Evolutionary conservation across 2,113 vertebrate genomes (phyloP).

Genomic region (Porphyrio hochstetteri): DNA sequence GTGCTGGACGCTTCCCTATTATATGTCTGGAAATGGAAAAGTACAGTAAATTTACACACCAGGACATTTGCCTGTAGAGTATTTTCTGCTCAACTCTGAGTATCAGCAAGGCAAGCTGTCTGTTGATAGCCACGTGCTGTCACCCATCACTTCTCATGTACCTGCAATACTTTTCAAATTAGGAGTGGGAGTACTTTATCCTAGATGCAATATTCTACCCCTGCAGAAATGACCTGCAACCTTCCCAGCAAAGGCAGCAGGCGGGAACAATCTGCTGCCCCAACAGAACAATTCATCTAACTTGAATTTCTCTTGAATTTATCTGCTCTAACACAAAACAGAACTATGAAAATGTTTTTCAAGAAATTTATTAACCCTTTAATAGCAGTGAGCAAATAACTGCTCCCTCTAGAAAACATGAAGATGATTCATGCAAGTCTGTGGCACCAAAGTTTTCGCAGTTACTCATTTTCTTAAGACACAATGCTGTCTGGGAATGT

Average conservation of each 20-base stretch:
- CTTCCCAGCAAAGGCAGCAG: neutral
- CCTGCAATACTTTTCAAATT: neutral
- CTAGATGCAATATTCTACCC: neutral
- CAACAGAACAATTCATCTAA: neutral
- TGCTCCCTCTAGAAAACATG: neutral
- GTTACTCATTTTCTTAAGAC: neutral
- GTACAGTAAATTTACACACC: accelerated
- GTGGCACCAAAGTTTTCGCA: neutral
- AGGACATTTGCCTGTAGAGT: neutral
- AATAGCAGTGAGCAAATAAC: neutral
- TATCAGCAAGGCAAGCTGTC: neutral
- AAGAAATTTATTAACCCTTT: neutral
- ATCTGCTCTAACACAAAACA: neutral
- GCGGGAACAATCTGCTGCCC: neutral
- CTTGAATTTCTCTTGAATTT: neutral
- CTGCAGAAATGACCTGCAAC: neutral
- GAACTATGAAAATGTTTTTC: neutral
- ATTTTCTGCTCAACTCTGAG: neutral
- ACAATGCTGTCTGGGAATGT: neutral
- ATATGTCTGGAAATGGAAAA: neutral
- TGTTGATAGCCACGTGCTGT: neutral
- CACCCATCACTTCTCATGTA: neutral
- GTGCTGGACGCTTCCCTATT: neutral
- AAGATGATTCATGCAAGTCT: neutral
- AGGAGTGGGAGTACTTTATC: neutral